Conservation (phyloP, 2,888 invertebrate genomes). For the Pegoplata infirma region DNA sequence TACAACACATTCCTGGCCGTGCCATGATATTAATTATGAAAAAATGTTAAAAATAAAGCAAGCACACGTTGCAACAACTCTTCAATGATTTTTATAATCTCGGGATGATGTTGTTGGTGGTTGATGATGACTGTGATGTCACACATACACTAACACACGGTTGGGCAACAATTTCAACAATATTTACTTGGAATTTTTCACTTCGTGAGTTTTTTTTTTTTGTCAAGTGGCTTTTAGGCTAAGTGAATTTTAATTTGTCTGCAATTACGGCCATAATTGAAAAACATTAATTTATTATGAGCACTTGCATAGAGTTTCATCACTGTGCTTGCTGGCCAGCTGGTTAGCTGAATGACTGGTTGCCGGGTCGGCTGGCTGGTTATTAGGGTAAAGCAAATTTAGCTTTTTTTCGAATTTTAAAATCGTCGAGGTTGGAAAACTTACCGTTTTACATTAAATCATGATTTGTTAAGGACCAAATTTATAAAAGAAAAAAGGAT, state of each 20-base stretch:
- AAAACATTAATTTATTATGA: slow-evolving; percentile 63
- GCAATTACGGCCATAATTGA: slow-evolving; percentile 60
- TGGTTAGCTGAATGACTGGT: no score
- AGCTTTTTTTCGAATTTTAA: no score
- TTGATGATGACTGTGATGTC: neutral
- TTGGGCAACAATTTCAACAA: slow-evolving; percentile 8
- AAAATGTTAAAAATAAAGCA: slow-evolving; percentile 15
- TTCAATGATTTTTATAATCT: slow-evolving; percentile 55
- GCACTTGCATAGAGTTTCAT: slow-evolving; percentile 42
- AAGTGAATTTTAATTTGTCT: slow-evolving; percentile 63
- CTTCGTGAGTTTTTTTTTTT: slow-evolving; percentile 18
- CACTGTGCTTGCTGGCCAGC: no score
- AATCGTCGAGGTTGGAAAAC: no score
- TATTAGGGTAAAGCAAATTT: no score
- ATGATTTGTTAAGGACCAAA: no score
- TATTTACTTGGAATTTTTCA: neutral
- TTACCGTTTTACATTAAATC: no score
- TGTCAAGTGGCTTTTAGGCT: slow-evolving; percentile 61
- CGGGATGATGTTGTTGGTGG: slow-evolving; percentile 4
- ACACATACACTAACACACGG: neutral
- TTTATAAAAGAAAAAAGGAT: no score
- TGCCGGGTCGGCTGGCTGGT: no score
- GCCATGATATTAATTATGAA: slow-evolving; percentile 54
- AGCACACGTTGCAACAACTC: slow-evolving; percentile 58
- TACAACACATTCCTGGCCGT: slow-evolving; percentile 7